Conservation (phyloP, 2,888 invertebrate species). For the Cryptophagus acutangulus region DNA sequence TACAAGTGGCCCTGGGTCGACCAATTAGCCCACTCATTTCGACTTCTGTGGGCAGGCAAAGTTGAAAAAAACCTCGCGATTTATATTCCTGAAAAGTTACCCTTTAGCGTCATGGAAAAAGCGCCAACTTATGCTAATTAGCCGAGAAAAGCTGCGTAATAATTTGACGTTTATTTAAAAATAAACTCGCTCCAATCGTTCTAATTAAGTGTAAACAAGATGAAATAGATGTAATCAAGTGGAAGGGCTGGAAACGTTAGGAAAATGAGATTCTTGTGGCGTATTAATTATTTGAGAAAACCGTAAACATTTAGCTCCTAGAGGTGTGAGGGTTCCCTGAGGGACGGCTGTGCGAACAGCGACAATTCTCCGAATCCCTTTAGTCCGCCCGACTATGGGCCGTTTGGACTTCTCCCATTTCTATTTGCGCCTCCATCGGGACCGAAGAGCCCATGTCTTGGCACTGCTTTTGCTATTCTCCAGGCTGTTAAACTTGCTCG, state of each 20-base stretch:
- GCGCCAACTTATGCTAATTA: no score
- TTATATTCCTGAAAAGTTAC: no score
- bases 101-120: no score
- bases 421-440: constrained; percentile 19
- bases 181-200: no score
- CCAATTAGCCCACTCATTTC: constrained; percentile 3
- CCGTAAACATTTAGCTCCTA: constrained; percentile 1
- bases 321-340: not conserved
- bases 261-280: no score
- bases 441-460: not conserved
- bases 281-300: constrained; percentile 1
- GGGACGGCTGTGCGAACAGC: constrained; percentile 19
- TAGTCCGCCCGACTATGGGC: constrained; percentile 26
- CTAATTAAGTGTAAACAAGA: no score
- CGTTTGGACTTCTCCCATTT: constrained; percentile 31
- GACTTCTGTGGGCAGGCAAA: no score
- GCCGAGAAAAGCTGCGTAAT: no score
- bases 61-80: no score
- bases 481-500: constrained; percentile 1
- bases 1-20: constrained; percentile 6
- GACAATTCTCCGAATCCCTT: constrained; percentile 27
- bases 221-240: no score
- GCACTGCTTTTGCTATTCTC: not conserved
- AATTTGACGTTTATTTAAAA: no score
- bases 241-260: no score